Percentiles rank a stretch among this genome's conserved stretches.
These are phyloP conservation scores for Ceuthmochares aereus DNA, from an alignment of 2,113 vertebrate genomes.

Conservation along the genomic window DNA sequence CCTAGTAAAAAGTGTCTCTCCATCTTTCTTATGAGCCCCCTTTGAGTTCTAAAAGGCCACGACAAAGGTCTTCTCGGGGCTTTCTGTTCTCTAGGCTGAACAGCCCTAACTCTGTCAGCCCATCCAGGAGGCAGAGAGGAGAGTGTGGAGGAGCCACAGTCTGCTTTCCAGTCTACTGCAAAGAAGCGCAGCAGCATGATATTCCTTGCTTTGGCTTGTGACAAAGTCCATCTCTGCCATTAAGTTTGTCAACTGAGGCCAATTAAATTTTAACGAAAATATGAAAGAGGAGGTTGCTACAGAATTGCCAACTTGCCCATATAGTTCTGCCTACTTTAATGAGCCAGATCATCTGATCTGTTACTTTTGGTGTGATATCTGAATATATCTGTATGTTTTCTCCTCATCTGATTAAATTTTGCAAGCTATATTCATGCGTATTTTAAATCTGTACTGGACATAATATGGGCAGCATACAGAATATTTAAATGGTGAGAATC, in stretches of 20 bases:
- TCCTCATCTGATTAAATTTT: not conserved
- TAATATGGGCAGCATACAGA: not conserved
- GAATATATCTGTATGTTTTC: not conserved
- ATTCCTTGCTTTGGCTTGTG: not conserved
- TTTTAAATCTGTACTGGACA: not conserved
- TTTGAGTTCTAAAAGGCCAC: not conserved
- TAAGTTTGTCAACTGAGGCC: not conserved
- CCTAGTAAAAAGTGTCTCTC: not conserved
- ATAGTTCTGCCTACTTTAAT: not conserved
- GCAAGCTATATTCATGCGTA: not conserved
- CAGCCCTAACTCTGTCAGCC: not conserved
- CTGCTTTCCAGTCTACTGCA: not conserved
- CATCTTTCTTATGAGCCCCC: not conserved
- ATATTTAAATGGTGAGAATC: not conserved
- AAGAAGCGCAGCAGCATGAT: not conserved
- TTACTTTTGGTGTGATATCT: not conserved
- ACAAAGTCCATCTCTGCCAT: not conserved
- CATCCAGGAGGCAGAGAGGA: not conserved
- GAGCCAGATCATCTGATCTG: not conserved
- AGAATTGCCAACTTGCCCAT: not conserved
- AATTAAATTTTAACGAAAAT: not conserved
- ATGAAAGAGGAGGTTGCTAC: not conserved
- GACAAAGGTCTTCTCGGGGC: not conserved
- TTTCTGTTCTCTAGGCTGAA: not conserved
- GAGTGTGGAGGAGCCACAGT: not conserved